Conservation (phyloP, 2,888 invertebrate species). For the Camptogramma bilineatum region DNA sequence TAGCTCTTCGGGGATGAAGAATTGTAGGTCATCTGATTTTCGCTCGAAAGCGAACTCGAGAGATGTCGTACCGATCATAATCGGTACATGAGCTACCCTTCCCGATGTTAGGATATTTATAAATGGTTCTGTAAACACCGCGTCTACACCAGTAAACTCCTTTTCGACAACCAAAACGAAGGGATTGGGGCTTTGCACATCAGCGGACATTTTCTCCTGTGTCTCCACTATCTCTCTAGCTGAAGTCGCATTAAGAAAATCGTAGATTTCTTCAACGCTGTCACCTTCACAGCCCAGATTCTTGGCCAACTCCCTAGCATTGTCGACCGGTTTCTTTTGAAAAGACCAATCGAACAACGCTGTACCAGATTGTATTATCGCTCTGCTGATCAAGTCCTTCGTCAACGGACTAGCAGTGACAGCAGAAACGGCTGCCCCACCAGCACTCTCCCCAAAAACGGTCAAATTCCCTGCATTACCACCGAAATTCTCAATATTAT, state of each 20-base stretch:
- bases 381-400: slow-evolving; percentile 69
- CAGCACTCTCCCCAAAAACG: slow-evolving; percentile 74
- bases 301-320: slow-evolving; percentile 63
- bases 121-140: slow-evolving; percentile 67
- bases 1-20: slow-evolving; percentile 65
- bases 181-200: slow-evolving; percentile 39
- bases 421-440: slow-evolving; percentile 60
- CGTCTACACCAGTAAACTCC: slow-evolving; percentile 72
- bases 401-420: slow-evolving; percentile 71
- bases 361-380: slow-evolving; percentile 73
- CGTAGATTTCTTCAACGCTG: slow-evolving; percentile 68
- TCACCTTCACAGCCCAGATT: slow-evolving; percentile 67
- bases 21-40: slow-evolving; percentile 63
- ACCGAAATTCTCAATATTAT: slow-evolving; percentile 74
- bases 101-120: slow-evolving; percentile 71
- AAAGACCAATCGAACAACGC: slow-evolving; percentile 56
- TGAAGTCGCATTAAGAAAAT: slow-evolving; percentile 68
- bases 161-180: slow-evolving; percentile 70
- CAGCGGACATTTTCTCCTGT: slow-evolving; percentile 49
- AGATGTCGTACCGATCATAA: slow-evolving; percentile 71
- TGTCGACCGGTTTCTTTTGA: slow-evolving; percentile 68
- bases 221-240: slow-evolving; percentile 70
- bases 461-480: slow-evolving; percentile 76
- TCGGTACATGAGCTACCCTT: slow-evolving; percentile 66
- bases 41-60: slow-evolving; percentile 61